Conservation (phyloP, 2,113 vertebrate species). For the Tetrao urogallus region DNA sequence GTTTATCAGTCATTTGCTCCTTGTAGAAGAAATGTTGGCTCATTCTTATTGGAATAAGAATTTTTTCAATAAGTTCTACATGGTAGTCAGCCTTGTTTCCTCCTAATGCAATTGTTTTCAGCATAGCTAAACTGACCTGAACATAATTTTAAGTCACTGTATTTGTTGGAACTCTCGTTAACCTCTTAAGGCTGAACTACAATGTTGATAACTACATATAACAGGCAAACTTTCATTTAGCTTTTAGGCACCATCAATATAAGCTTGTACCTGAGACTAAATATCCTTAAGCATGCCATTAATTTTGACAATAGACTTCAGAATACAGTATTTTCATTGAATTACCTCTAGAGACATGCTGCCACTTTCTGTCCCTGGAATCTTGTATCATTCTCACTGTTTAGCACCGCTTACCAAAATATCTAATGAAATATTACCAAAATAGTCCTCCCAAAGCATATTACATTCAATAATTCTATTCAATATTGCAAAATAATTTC, state of each 20-base stretch:
- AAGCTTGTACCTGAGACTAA: neutral
- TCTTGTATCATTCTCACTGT: neutral
- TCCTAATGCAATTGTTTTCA: neutral
- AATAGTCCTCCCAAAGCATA: neutral
- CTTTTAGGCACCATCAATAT: neutral
- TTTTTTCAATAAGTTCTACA: neutral
- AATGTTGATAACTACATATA: neutral
- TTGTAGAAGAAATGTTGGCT: neutral
- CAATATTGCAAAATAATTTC: neutral
- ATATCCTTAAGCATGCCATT: neutral
- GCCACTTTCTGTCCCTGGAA: neutral
- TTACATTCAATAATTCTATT: neutral
- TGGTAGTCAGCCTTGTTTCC: neutral
- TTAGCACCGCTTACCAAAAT: neutral
- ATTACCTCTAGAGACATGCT: neutral
- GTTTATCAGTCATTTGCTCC: neutral
- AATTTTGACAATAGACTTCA: neutral
- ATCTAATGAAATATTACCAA: neutral
- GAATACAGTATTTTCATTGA: neutral
- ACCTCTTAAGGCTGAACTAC: neutral
- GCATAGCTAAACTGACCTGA: neutral
- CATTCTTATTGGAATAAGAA: neutral
- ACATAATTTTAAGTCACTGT: neutral
- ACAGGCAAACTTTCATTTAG: neutral
- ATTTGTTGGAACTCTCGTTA: neutral